These are phyloP conservation scores for Amphiprion ocellaris DNA, from an alignment of 2,113 vertebrate genomes.

Conservation along the genomic window DNA sequence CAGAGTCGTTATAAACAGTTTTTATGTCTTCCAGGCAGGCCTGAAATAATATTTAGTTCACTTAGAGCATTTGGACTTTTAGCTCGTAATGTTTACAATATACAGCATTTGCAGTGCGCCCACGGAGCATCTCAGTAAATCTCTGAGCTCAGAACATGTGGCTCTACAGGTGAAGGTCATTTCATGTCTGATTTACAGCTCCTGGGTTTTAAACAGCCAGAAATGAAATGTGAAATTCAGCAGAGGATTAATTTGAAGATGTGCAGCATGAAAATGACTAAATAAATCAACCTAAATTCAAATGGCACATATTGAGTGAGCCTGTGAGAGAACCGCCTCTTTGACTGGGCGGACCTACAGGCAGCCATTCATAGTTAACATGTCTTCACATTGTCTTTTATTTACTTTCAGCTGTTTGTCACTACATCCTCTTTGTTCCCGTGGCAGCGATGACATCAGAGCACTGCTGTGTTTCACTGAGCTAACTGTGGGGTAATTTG, in stretches of 20 bases:
- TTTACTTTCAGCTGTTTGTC: constrained; percentile 28
- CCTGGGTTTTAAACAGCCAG: constrained; percentile 28
- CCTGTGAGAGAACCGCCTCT: background rate
- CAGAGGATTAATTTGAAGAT: constrained; percentile 13
- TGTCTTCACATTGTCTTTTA: background rate
- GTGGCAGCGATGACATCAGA: constrained; percentile 39
- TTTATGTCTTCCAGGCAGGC: constrained; percentile 32
- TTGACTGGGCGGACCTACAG: background rate
- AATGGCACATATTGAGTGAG: background rate
- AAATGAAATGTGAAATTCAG: constrained; percentile 45
- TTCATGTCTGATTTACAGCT: constrained; percentile 47
- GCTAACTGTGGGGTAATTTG: constrained; percentile 54
- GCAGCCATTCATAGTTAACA: background rate
- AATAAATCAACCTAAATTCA: background rate
- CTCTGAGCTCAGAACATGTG: constrained; percentile 21
- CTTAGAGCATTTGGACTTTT: constrained; percentile 33
- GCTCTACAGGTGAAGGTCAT: constrained; percentile 43
- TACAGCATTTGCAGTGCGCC: constrained; percentile 21
- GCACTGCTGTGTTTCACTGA: constrained; percentile 15
- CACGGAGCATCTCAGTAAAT: constrained; percentile 36
- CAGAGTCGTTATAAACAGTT: constrained; percentile 37
- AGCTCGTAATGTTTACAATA: constrained; percentile 32
- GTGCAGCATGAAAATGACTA: background rate
- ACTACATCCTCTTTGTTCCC: constrained; percentile 4
- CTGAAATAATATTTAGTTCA: constrained; percentile 42